phyloP scores from a whole-genome alignment of 2,113 vertebrate genomes.

The Dicrurus megarhynchus region DNA sequence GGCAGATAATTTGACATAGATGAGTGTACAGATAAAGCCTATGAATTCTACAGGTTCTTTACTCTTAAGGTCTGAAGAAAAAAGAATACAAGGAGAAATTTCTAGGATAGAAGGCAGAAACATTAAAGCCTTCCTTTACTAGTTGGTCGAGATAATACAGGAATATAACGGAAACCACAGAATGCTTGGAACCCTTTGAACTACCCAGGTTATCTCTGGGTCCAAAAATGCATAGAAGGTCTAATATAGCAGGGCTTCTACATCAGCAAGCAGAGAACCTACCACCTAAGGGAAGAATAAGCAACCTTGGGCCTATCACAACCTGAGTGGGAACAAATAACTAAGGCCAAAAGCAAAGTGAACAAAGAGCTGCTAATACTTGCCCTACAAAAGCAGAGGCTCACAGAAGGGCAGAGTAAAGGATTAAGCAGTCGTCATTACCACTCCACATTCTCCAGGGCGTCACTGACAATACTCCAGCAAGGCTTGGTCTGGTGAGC shows the following conservation, averaged over 20 bases:
- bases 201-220: neutral
- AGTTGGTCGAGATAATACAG: neutral
- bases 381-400: neutral
- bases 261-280: neutral
- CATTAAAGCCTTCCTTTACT: neutral
- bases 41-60: neutral
- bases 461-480: neutral
- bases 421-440: neutral
- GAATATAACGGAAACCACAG: neutral
- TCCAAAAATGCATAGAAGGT: neutral
- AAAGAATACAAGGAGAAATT: neutral
- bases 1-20: conserved; percentile 10
- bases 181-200: neutral
- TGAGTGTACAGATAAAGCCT: neutral
- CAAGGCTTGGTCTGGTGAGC: neutral
- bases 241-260: neutral
- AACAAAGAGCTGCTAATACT: neutral
- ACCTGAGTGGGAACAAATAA: neutral
- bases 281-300: neutral
- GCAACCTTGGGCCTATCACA: neutral
- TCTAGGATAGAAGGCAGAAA: neutral
- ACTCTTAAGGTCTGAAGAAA: neutral
- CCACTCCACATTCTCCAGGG: neutral
- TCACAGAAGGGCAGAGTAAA: neutral
- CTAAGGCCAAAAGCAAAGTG: neutral